These are phyloP conservation scores for Metridium senile DNA, from an alignment of 92 coral and sea anemone species.

Conservation along the genomic window DNA sequence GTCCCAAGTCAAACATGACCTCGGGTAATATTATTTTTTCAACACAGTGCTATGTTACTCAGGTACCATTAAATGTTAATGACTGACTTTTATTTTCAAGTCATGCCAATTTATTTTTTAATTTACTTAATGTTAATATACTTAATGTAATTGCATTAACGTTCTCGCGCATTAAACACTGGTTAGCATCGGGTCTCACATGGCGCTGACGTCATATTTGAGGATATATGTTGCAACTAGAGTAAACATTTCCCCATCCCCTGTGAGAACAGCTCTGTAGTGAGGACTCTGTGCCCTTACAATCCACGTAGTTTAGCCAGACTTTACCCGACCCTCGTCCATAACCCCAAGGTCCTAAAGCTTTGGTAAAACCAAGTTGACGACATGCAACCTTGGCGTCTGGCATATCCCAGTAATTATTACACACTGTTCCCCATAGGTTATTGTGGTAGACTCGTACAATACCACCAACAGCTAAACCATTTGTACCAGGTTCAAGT, in stretches of 20 bases:
- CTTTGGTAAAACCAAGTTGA: slow-evolving; percentile 4
- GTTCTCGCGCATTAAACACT: no score
- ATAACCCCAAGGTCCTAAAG: neutral
- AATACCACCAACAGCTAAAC: neutral
- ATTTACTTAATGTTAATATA: no score
- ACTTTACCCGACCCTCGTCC: slow-evolving; percentile 20
- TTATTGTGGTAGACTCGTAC: neutral
- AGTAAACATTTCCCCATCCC: neutral
- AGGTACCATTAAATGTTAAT: no score
- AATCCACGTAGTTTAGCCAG: slow-evolving; percentile 12
- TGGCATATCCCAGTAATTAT: neutral
- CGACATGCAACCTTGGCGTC: slow-evolving; percentile 20
- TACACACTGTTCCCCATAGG: slow-evolving; percentile 16
- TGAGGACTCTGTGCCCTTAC: slow-evolving; percentile 17
- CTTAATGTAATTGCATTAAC: no score
- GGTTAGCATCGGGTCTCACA: no score
- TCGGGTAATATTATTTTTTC: no score
- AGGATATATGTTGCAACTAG: neutral
- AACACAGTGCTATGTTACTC: no score
- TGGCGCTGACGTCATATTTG: neutral
- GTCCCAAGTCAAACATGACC: no score
- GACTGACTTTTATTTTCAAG: no score
- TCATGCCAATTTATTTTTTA: no score
- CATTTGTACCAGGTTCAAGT: neutral
- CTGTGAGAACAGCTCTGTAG: neutral